Evolutionary conservation across 2,888 invertebrate species (phyloP), one percentile per base, ranked within the genome.

Genomic region (Noctuana brunneofusca): DNA sequence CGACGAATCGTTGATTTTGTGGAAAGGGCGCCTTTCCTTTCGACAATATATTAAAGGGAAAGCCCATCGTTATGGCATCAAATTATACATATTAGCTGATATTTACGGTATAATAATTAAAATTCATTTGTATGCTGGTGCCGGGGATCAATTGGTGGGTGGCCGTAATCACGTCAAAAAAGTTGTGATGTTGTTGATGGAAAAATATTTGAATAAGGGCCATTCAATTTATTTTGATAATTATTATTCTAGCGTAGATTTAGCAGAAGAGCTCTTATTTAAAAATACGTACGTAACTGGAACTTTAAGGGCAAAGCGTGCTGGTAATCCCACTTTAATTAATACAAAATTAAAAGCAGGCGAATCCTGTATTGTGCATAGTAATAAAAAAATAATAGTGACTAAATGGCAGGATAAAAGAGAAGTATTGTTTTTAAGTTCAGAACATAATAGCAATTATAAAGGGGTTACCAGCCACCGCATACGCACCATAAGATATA

Each of bases 91-190:
- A 12, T 53, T 35, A 20, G 53, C 53, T 35, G 53, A 53, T 6
- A 35, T 35, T 11, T 3, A 53, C 20, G 53, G 53, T 3, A 18
- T 53, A 18, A 12, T 53, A 35, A 12, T n/a, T 20, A 75, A 76
- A 66, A 66, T 75, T 65, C 64, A 69, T 16, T 63, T 76, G 18
- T 80, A 78, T 66, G 74, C 71, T 52, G 76, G 79, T 24, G 55
- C 66, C 27, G 24, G 24, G 41, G 66, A 66, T 30, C 59, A 59
- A 43, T 50, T 67, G 65, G 66, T 70, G 11, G 75, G 73, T 54
- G 75, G 75, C 32, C 70, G 69, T 66, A 71, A 70, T 14, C 74
- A 77, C 64, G 66, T 69, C 1, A 66, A 66, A 27, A 69, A 72
- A 62, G 67, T 74, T 20, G 71, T 75, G 2, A 49, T 69, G 52